Evolutionary conservation across 2,113 vertebrate species (phyloP).

Genomic region (Colius striatus): DNA sequence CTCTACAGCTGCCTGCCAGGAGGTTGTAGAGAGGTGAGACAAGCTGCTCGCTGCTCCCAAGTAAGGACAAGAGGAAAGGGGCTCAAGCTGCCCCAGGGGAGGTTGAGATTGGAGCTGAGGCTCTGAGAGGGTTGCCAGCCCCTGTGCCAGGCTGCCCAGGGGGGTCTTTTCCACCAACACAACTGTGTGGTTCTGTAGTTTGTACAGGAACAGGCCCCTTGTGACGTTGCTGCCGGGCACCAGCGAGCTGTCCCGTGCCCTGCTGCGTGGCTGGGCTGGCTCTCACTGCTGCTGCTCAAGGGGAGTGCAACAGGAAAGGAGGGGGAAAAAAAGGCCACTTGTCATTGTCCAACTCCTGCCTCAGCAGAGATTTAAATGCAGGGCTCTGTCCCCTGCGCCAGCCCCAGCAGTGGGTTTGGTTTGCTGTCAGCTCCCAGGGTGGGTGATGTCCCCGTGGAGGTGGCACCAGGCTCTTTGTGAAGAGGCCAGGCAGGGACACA

Average conservation of each 20-base stretch:
- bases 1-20: no score
- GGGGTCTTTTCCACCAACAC: no score
- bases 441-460: background rate
- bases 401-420: background rate
- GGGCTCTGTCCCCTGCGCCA: background rate
- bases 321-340: background rate
- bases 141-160: no score
- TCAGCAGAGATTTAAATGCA: background rate
- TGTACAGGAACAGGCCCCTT: no score
- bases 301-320: background rate
- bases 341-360: background rate
- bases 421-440: background rate
- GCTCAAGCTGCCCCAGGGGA: no score
- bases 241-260: background rate
- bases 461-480: background rate
- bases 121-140: no score
- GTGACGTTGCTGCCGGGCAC: background rate
- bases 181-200: no score
- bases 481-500: rapidly evolving
- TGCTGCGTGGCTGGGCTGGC: background rate
- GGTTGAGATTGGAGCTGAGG: no score
- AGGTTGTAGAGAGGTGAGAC: no score
- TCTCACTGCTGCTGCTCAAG: background rate
- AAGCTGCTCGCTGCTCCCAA: no score
- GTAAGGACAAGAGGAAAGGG: no score